phyloP scores from a whole-genome alignment of 2,113 vertebrate genomes.

The Hippoglossus stenolepis region DNA sequence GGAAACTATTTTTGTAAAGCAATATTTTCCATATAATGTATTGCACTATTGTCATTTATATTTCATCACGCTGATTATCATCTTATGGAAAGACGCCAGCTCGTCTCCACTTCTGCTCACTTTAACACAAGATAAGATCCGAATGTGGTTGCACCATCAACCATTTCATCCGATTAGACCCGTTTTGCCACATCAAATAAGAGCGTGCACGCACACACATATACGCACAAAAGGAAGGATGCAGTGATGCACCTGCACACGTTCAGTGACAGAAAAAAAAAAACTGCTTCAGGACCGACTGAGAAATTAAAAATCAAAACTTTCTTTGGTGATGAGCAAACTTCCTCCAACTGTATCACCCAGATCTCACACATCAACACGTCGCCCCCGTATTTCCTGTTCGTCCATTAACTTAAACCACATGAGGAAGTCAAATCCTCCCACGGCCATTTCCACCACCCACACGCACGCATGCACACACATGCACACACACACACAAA shows the following conservation, averaged over 20 bases:
- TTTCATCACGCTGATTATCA: constrained; percentile 55
- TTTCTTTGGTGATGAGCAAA: constrained; percentile 35
- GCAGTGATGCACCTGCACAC: background rate
- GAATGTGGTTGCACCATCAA: constrained; percentile 56
- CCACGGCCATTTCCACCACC: constrained; percentile 77
- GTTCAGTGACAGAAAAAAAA: background rate
- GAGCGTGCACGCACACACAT: background rate
- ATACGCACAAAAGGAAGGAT: background rate
- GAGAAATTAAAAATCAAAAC: constrained; percentile 38
- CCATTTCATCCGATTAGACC: constrained; percentile 49
- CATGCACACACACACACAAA: background rate
- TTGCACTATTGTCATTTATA: constrained; percentile 39
- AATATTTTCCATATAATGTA: constrained; percentile 40
- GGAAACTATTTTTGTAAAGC: constrained; percentile 44
- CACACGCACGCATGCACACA: background rate
- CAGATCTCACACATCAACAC: constrained; percentile 31
- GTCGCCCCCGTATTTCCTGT: constrained; percentile 66
- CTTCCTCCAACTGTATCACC: constrained; percentile 26
- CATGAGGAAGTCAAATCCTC: constrained; percentile 68
- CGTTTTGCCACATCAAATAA: constrained; percentile 51
- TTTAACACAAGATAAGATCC: constrained; percentile 47
- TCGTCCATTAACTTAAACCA: constrained; percentile 71
- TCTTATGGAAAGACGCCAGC: constrained; percentile 55
- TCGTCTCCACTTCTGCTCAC: constrained; percentile 15
- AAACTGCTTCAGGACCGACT: constrained; percentile 1